Percentiles rank a stretch among this genome's conserved stretches.
Evolutionary conservation across 1,140 invertebrate species (phyloP).

Genomic region (Platyura marginata): DNA sequence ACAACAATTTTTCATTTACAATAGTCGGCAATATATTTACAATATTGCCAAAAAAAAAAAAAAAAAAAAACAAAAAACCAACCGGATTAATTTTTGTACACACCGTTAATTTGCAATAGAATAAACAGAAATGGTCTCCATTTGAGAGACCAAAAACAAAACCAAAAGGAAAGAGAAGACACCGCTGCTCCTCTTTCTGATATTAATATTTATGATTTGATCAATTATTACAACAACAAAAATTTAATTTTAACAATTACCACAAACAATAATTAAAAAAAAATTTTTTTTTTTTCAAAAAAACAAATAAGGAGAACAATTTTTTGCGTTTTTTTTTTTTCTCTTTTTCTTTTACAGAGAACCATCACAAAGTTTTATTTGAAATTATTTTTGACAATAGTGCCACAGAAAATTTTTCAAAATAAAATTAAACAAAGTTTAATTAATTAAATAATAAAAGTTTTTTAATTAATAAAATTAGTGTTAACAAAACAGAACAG

Average conservation of each 20-base stretch:
- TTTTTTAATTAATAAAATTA: not conserved
- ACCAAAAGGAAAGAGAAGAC: too few relatives aligned
- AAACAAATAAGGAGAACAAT: not conserved
- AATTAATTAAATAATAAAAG: not conserved
- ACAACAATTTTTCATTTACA: not conserved
- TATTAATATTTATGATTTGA: too few relatives aligned
- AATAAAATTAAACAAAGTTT: not conserved
- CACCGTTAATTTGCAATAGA: not conserved
- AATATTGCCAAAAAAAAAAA: not conserved
- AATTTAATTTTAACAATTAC: too few relatives aligned
- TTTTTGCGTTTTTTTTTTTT: too few relatives aligned
- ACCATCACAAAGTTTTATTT: not conserved
- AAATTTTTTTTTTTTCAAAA: too few relatives aligned
- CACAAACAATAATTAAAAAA: too few relatives aligned
- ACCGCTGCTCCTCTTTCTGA: too few relatives aligned
- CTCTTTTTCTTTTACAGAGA: not conserved
- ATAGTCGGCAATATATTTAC: not conserved
- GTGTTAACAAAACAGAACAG: slow-evolving; percentile 5
- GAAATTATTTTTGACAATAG: not conserved
- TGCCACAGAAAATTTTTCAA: not conserved
- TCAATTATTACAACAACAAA: too few relatives aligned
- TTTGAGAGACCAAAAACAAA: too few relatives aligned
- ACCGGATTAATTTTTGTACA: not conserved
- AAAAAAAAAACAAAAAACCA: not conserved
- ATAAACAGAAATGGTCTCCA: not conserved